Evolutionary conservation across 2,888 invertebrate genomes (phyloP).

Genomic region (Aspidapion aeneum): DNA sequence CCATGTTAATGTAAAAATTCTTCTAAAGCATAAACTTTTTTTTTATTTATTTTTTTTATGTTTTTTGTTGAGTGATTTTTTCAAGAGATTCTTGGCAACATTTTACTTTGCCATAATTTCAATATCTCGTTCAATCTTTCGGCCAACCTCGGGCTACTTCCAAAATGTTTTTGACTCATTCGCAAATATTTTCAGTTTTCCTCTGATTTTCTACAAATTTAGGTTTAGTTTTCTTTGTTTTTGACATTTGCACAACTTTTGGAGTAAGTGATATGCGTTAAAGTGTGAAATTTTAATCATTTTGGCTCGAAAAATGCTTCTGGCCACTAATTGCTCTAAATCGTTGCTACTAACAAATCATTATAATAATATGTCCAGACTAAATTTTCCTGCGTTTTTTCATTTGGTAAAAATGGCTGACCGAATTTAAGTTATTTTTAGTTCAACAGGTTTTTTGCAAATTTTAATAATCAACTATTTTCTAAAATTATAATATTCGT

Average conservation of each 20-base stretch:
- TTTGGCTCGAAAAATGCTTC: not conserved
- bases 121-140: not conserved
- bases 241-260: conserved; percentile 41
- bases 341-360: not conserved
- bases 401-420: not conserved
- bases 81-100: too few relatives aligned
- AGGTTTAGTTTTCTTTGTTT: conserved; percentile 38
- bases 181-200: conserved; percentile 37
- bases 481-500: not conserved
- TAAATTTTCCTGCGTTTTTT: not conserved
- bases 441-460: not conserved
- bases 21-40: too few relatives aligned
- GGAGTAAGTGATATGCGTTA: conserved; percentile 34
- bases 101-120: not conserved
- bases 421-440: not conserved
- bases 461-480: not conserved
- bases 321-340: not conserved
- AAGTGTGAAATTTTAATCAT: not conserved
- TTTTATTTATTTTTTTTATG: too few relatives aligned
- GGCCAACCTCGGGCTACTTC: not conserved
- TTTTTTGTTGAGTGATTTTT: too few relatives aligned
- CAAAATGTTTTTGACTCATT: conserved; percentile 27
- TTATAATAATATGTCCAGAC: not conserved
- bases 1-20: too few relatives aligned
- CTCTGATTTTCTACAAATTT: conserved; percentile 35